These are phyloP conservation scores for Nansenia antarctica DNA, from an alignment of 2,113 vertebrate species.

Conservation along the genomic window DNA sequence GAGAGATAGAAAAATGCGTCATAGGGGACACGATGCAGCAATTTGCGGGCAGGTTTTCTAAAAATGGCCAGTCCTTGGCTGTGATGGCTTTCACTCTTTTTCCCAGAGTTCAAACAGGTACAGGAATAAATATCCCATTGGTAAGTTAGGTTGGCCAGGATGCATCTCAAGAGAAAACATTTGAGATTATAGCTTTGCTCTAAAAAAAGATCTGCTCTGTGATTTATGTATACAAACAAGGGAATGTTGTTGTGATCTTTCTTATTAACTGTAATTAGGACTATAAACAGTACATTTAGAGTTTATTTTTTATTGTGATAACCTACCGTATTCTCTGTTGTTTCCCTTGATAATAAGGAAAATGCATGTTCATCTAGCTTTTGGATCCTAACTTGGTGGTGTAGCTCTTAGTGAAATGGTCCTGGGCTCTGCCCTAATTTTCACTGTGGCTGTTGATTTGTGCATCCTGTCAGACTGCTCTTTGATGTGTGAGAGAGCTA, in stretches of 20 bases:
- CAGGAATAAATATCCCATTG: constrained; percentile 27
- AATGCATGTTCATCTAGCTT: constrained; percentile 7
- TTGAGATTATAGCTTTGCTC: constrained; percentile 46
- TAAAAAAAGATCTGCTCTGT: background rate
- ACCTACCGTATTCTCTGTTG: constrained; percentile 27
- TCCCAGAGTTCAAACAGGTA: constrained; percentile 60
- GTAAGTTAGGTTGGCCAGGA: constrained; percentile 30
- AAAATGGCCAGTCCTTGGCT: constrained; percentile 54
- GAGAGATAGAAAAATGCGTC: constrained; percentile 33
- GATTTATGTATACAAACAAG: constrained; percentile 4
- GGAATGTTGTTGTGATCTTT: background rate
- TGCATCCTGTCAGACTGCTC: constrained; percentile 50
- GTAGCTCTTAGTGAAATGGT: constrained; percentile 53
- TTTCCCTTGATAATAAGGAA: constrained; percentile 25
- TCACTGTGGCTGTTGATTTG: constrained; percentile 57
- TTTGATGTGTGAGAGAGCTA: constrained; percentile 61
- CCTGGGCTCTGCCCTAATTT: constrained; percentile 42
- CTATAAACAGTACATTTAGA: background rate
- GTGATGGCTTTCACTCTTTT: constrained; percentile 26
- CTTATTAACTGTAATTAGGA: constrained; percentile 25
- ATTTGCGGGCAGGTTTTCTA: constrained; percentile 62
- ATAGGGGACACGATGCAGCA: constrained; percentile 53
- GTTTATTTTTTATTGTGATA: constrained; percentile 26
- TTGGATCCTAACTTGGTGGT: constrained; percentile 46
- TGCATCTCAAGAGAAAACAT: constrained; percentile 29